Base-by-base conservation (phyloP, 2,113 vertebrate species). In the Hippocampus comes region DNA sequence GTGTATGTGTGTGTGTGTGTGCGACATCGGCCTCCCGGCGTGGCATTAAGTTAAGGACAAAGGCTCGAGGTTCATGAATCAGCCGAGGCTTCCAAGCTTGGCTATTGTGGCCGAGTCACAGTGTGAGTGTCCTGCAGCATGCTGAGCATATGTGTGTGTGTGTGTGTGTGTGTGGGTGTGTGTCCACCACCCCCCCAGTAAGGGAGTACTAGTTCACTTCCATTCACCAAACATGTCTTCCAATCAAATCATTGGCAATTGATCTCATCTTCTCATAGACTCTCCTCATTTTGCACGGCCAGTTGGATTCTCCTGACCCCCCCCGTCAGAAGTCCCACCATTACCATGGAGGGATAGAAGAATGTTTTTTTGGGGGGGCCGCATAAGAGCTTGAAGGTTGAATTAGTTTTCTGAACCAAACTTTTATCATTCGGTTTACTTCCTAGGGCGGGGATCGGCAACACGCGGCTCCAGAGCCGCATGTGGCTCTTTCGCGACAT, bases 21-120 rank as follows among this genome's bases (percentile, higher is more conserved):
- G 84, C 87, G 82, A 89, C 86, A 82, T 88, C 85, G 90, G 80
- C 90, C 91, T 89, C 93, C 91, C 68, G 79, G 89, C 73, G 82
- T 79, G 89, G 83, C 84, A 92, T 92, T 91, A 91, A 89, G 88
- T 89, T 84, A 67, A 75, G 79, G 68, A 91, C 89, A 92, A 92
- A 93, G 75, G 73, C 82, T 42, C 30, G 76, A 84, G 86, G 90
- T 92, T 91, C 88, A 91, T 93, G 91, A 92, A 91, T 92, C 87
- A 90, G 88, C 82, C 81, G 60, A 48, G 42, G 70, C 85, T 86
- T 89, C 83, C 88, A 86, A 75, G 89, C 80, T 56, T 63, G 60
- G 67, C 74, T 71, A 84, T 84, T 89, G 78, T 85, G 81, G 74
- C 65, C 77, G 65, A 66, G 64, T 72, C 83, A 72, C 67, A 78